Evolutionary conservation across 1,140 invertebrate species (phyloP), one percentile per base, ranked within the genome.

Genomic region (Akabosia matsudoensis): DNA sequence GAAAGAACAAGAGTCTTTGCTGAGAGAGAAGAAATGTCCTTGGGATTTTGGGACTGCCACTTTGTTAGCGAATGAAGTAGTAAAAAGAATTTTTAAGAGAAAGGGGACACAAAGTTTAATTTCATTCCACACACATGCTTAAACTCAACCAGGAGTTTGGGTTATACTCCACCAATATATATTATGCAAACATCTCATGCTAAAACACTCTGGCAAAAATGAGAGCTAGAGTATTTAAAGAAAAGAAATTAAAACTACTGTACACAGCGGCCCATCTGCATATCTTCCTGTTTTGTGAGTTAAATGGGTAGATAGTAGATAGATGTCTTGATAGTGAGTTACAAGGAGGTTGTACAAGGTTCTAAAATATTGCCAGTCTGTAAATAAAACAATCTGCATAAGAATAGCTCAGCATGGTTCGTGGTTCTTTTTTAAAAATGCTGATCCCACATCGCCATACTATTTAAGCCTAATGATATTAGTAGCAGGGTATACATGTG

Each of bases 321-420:
- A n/a, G n/a, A n/a, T n/a, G n/a, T n/a, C n/a, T n/a, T n/a, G n/a
- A n/a, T n/a, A n/a, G n/a, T n/a, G n/a, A n/a, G n/a, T n/a, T 45
- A 18, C 24, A 22, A n/a, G 54, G 54, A 56, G 54, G 54, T 56
- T 56, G 54, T n/a, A 56, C 54, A 56, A 22, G 24, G 24, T 56
- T 56, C 24, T 56, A 56, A 56, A 56, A 56, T 56, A 56, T 56
- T 56, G 54, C 54, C 54, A 13, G 24, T 13, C 24, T 22, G 7
- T 18, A 45, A 45, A 45, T n/a, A 56, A 56, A 22, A 56, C 54
- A 56, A 56, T 56, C 54, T 56, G 54, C 54, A 56, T 56, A 56
- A 56, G 54, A 56, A 56, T 56, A 22, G 54, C 54, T 56, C 54
- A 56, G 54, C 54, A 22, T 56, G 54, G 54, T 56, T 56, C 54